These are phyloP conservation scores for Anhinga anhinga DNA, from an alignment of 2,113 vertebrate species.

Conservation along the genomic window DNA sequence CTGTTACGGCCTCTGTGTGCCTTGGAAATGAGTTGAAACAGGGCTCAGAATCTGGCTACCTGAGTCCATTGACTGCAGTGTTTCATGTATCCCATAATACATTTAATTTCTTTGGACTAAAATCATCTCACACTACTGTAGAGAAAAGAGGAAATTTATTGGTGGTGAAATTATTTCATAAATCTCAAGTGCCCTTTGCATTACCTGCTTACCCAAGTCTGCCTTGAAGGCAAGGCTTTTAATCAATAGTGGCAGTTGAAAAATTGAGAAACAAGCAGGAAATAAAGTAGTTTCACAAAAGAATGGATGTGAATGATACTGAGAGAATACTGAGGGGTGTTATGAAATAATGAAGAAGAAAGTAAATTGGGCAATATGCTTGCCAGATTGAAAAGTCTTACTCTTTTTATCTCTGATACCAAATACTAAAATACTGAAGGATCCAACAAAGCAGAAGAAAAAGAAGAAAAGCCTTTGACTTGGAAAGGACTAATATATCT, in stretches of 20 bases:
- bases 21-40: not conserved
- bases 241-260: constrained; percentile 9
- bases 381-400: not conserved
- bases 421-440: not conserved
- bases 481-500: not conserved
- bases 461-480: not conserved
- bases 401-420: not conserved
- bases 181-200: constrained; percentile 4
- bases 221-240: constrained; percentile 34
- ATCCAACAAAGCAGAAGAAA: not conserved
- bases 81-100: not conserved
- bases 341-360: not conserved
- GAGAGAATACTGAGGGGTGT: not conserved
- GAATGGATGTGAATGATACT: not conserved
- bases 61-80: not conserved
- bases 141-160: constrained; percentile 26
- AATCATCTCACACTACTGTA: not conserved
- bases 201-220: constrained; percentile 21
- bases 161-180: constrained; percentile 42
- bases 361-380: not conserved
- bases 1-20: not conserved
- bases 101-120: constrained; percentile 29
- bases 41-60: not conserved
- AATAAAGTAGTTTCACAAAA: constrained; percentile 5
- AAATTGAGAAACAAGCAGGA: constrained; percentile 8